phyloP scores from a whole-genome alignment of 2,888 invertebrate genomes.

The Oligia strigilis region DNA sequence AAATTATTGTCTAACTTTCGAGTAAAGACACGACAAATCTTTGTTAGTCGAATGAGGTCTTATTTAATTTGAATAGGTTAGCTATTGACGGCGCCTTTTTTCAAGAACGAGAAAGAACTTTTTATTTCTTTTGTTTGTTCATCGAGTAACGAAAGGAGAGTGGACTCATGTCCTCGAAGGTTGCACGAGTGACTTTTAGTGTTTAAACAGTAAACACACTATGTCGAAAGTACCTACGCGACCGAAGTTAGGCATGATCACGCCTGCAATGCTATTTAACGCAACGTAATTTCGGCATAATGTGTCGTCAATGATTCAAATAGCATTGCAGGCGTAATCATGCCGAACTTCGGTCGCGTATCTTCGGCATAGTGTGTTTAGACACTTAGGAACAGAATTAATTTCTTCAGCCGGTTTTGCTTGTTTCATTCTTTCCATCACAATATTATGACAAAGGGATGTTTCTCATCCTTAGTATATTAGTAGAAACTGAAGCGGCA shows the following conservation, averaged over 20 bases:
- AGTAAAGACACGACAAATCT: constrained; percentile 77
- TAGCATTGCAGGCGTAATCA: too few species aligned
- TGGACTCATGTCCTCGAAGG: constrained; percentile 15
- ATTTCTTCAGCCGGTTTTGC: neutral
- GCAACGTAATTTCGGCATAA: too few species aligned
- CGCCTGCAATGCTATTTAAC: too few species aligned
- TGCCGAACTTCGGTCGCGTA: too few species aligned
- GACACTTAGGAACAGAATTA: neutral
- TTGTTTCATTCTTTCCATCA: neutral
- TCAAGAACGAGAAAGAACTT: constrained; percentile 46
- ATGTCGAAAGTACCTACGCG: too few species aligned
- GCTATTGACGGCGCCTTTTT: constrained; percentile 68
- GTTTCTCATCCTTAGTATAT: too few species aligned
- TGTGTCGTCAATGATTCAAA: too few species aligned
- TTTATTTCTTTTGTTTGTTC: constrained; percentile 49
- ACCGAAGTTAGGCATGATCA: too few species aligned
- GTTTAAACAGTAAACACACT: too few species aligned
- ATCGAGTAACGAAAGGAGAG: constrained; percentile 26
- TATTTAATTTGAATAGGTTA: constrained; percentile 77
- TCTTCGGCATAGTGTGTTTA: too few species aligned
- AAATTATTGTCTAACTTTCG: constrained; percentile 85
- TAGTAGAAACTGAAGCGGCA: neutral
- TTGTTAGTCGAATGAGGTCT: constrained; percentile 78
- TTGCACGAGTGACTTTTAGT: neutral
- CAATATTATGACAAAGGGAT: neutral